Evolutionary conservation across 2,797 vertebrate genomes (phyloP), one percentile per base, ranked within the genome.

Genomic region (Lateolabrax maculatus): DNA sequence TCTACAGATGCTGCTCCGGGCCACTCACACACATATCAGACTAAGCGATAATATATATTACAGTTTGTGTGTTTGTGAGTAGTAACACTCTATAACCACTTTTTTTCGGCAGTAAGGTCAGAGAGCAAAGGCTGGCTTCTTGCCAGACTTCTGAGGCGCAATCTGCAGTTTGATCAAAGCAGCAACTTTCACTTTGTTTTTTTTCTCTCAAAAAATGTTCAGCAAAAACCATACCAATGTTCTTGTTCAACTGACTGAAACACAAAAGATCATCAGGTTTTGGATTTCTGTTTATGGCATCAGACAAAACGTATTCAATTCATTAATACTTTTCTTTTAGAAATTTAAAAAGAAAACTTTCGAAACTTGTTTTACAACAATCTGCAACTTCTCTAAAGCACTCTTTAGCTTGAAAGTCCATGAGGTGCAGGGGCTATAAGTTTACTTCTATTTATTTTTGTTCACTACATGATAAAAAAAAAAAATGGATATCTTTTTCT

Each of bases 71-170:
- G 41, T 69, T 60, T 72, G 57, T 55, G 72, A 75, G 25, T 9
- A 60, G 27, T 39, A 55, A 51, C 39, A 58, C 25, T 53, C 46
- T 46, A 29, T 46, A 65, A 62, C 49, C n/a, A 41, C 37, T 66
- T 55, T 18, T 39, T 70, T 84, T 75, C 55, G 27, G 53, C 48
- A 52, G 63, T 21, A 60, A 71, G 57, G 73, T 82, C 70, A 75
- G 44, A 75, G 63, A 80, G 73, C 37, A 77, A 57, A 80, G 9
- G 25, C 23, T 76, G 53, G 61, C 70, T 48, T 34, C n/a, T 27
- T 58, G 56, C 81, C 83, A 84, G 60, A 65, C 36, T 58, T 21
- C 67, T 70, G 46, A 69, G 64, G 58, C 15, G 0, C 27, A 49
- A 68, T 60, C 52, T 57, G 75, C 63, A 46, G 46, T 67, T 43